Percentiles rank a stretch among this genome's conserved stretches.
These are phyloP conservation scores for Pelvicachromis taeniatus DNA, from an alignment of 2,113 vertebrate genomes.

Conservation along the genomic window DNA sequence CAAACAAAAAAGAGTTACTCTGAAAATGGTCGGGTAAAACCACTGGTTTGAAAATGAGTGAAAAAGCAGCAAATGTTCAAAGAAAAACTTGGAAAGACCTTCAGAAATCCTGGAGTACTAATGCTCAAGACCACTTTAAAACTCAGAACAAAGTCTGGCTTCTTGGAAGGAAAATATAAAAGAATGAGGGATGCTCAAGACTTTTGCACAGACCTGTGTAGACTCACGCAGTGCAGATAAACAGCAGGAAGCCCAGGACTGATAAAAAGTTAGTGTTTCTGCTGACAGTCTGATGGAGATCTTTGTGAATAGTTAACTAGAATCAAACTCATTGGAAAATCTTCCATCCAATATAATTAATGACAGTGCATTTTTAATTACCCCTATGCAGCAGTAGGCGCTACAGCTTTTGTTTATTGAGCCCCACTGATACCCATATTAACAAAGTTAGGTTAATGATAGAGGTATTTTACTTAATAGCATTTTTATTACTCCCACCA, in stretches of 20 bases:
- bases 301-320: slow-evolving; percentile 32
- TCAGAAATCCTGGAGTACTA: too few relatives aligned
- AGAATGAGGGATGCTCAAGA: neutral
- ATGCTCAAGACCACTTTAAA: neutral
- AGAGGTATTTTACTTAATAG: slow-evolving; percentile 81
- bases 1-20: neutral
- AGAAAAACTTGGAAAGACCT: neutral
- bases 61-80: neutral
- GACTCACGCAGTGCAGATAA: neutral
- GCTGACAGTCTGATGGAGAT: slow-evolving; percentile 2
- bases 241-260: slow-evolving; percentile 11
- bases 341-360: slow-evolving; percentile 67
- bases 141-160: neutral
- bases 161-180: neutral
- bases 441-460: slow-evolving; percentile 81
- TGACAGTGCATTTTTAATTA: slow-evolving; percentile 73
- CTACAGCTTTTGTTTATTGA: slow-evolving; percentile 77
- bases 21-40: neutral
- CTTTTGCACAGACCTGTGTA: neutral
- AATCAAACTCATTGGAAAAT: slow-evolving; percentile 54
- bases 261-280: slow-evolving; percentile 12
- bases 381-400: slow-evolving; percentile 54
- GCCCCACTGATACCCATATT: slow-evolving; percentile 77
- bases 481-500: slow-evolving; percentile 80
- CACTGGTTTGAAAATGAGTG: neutral